Evolutionary conservation across 2,888 invertebrate genomes (phyloP).

Genomic region (Falcaria lacertinaria): DNA sequence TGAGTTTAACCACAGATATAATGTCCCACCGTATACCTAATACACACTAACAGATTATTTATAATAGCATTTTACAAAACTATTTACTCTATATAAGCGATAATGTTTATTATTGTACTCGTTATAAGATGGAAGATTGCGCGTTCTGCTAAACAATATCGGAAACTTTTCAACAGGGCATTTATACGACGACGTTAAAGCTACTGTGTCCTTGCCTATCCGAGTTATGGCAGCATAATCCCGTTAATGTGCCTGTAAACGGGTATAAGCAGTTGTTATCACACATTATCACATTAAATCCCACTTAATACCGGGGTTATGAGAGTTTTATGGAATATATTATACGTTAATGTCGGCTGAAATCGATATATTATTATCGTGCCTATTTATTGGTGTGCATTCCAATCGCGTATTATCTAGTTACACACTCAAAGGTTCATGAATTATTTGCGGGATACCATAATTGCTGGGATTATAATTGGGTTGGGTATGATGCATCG

Average conservation of each 20-base stretch:
- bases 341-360: background rate
- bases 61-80: background rate
- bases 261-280: background rate
- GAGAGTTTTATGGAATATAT: background rate
- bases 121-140: conserved; percentile 11
- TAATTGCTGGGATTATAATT: too few relatives aligned
- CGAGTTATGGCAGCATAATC: conserved; percentile 1
- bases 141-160: background rate
- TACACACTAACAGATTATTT: background rate
- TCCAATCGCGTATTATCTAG: too few relatives aligned
- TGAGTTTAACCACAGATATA: too few relatives aligned
- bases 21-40: too few relatives aligned
- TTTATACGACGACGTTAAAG: background rate
- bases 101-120: conserved; percentile 18
- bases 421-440: too few relatives aligned
- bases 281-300: conserved; percentile 1
- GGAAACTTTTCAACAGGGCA: background rate
- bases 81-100: conserved; percentile 11
- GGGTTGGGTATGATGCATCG: too few relatives aligned
- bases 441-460: too few relatives aligned
- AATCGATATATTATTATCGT: background rate
- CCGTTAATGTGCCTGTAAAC: background rate
- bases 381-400: too few relatives aligned
- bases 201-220: background rate
- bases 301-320: background rate